phyloP scores from a whole-genome alignment of 2,888 invertebrate genomes.

The Chydorus sphaericus region DNA sequence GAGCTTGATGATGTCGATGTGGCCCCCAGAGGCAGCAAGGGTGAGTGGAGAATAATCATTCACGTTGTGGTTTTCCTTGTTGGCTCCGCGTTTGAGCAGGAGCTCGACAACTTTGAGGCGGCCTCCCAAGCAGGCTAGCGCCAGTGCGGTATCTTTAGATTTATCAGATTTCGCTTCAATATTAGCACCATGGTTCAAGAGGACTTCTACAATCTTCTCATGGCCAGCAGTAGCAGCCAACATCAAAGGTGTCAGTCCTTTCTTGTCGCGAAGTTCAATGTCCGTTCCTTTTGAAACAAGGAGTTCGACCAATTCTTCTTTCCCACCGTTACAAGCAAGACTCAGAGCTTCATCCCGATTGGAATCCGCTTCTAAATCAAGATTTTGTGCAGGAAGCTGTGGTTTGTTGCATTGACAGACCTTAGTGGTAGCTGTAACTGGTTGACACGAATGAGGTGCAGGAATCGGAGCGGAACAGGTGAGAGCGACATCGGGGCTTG shows the following conservation, averaged over 20 bases:
- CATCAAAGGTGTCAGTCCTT: slow-evolving; percentile 95
- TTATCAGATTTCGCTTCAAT: slow-evolving; percentile 97
- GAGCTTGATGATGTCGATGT: slow-evolving; percentile 93
- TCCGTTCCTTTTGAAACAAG: slow-evolving; percentile 82
- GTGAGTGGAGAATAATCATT: slow-evolving; percentile 99
- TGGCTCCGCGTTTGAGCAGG: slow-evolving; percentile 72
- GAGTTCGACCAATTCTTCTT: slow-evolving; percentile 86
- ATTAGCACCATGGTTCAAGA: slow-evolving; percentile 87
- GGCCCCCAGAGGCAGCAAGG: slow-evolving; percentile 93
- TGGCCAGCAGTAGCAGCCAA: slow-evolving; percentile 94
- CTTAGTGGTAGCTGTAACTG: slow-evolving; percentile 15
- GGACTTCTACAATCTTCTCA: slow-evolving; percentile 77
- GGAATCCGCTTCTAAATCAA: slow-evolving; percentile 95
- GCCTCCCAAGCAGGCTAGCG: slow-evolving; percentile 93
- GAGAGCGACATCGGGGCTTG: slow-evolving; percentile 13
- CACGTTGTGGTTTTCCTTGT: slow-evolving; percentile 96
- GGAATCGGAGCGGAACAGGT: slow-evolving; percentile 14
- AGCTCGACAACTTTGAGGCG: slow-evolving; percentile 87
- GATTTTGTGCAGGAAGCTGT: slow-evolving; percentile 44
- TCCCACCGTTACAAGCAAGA: slow-evolving; percentile 91
- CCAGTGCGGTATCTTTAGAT: slow-evolving; percentile 97
- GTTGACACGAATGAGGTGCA: too few relatives aligned
- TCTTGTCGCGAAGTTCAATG: slow-evolving; percentile 96
- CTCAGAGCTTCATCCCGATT: slow-evolving; percentile 98
- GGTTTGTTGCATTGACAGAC: slow-evolving; percentile 17